Percentiles rank a stretch among this genome's conserved stretches.
Evolutionary conservation across 2,797 vertebrate species (phyloP).

Genomic region (Triplophysa bombifrons): DNA sequence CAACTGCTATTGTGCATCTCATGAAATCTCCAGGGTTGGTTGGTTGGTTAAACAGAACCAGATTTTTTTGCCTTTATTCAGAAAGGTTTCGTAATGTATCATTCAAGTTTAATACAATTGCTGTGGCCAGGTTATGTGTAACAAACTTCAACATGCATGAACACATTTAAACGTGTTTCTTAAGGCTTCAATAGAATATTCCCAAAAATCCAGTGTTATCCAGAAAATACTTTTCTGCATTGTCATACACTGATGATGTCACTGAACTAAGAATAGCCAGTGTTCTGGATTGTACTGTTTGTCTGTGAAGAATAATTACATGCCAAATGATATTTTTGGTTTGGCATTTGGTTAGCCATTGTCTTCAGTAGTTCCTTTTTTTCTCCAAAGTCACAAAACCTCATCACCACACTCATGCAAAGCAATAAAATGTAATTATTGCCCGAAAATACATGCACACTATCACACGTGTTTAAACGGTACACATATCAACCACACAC

Average conservation of each 20-base stretch:
- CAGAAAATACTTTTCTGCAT: constrained; percentile 74
- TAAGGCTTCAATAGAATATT: constrained; percentile 44
- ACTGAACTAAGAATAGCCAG: constrained; percentile 71
- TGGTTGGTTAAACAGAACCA: constrained; percentile 30
- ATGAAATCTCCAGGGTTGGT: constrained; percentile 21
- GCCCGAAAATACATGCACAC: not conserved
- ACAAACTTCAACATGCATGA: not conserved
- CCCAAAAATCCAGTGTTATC: constrained; percentile 68
- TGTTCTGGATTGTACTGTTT: constrained; percentile 40
- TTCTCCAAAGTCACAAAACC: not conserved
- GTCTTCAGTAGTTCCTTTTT: constrained; percentile 27
- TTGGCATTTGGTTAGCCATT: constrained; percentile 34
- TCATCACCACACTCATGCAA: not conserved
- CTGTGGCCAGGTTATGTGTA: not conserved
- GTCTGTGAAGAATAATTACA: constrained; percentile 43
- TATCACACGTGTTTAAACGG: not conserved
- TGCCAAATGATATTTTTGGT: constrained; percentile 1
- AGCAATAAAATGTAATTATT: not conserved
- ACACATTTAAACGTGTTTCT: not conserved
- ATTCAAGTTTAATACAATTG: not conserved
- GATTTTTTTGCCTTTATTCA: not conserved
- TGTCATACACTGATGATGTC: constrained; percentile 70
- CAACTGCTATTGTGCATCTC: not conserved
- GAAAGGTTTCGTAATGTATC: not conserved
- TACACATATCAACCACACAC: not conserved